Conservation (phyloP, 2,888 invertebrate species). For the Mimachlamys varia region DNA sequence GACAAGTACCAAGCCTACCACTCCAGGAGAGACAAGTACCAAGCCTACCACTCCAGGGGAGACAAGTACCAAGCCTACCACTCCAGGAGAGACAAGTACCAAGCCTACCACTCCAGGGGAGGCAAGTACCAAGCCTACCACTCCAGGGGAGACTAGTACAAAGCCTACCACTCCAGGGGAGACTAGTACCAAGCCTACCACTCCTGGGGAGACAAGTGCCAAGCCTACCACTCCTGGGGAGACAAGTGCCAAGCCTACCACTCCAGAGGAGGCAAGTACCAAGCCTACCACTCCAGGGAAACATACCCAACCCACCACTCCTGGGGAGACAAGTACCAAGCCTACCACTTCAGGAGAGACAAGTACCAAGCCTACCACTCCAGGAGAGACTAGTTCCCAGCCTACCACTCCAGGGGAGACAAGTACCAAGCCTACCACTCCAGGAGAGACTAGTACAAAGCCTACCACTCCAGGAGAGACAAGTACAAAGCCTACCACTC, state of each 20-base stretch:
- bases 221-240: no score
- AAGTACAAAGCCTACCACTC: neutral
- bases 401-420: neutral
- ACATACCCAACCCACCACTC: neutral
- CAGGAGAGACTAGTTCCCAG: neutral
- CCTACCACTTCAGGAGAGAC: constrained; percentile 7
- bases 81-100: no score
- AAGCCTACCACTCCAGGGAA: no score
- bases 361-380: neutral
- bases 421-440: neutral
- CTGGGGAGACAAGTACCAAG: neutral
- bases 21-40: neutral
- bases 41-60: neutral
- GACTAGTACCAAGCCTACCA: no score
- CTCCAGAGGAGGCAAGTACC: no score
- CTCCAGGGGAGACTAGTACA: no score
- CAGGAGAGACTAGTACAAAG: neutral
- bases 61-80: neutral
- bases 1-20: neutral
- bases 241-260: no score
- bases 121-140: no score
- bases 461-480: neutral
- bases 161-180: no score
- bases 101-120: no score
- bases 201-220: no score